Evolutionary conservation across 2,113 vertebrate species (phyloP), one percentile per base, ranked within the genome.

Genomic region (Xenopus tropicalis): DNA sequence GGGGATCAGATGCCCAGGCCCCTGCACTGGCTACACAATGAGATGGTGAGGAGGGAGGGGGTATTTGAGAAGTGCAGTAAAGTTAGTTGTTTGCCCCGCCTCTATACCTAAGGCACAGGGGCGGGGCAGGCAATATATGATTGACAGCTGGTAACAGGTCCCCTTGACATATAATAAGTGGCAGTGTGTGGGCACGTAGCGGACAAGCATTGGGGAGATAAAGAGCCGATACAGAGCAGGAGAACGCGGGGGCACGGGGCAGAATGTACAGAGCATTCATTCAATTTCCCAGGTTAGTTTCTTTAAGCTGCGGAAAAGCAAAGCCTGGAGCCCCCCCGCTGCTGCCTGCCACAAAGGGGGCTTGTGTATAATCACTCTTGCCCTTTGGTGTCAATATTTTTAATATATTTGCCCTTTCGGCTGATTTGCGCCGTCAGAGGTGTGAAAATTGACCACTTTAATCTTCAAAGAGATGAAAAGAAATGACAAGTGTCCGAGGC

Each of bases 391-490:
- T 65, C 84, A 80, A 79, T 84, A 83, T 85, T 84, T 74, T 74
- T 79, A 79, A 88, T 82, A 71, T 75, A 79, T 79, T 81, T 82
- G 76, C 75, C 66, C 78, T 78, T 69, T 71, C 0, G 0, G 79
- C 62, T 61, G 69, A 78, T 69, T 1, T 76, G 64, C 81, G 76
- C 80, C 82, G 62, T 62, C 72, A 42, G 62, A 77, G 80, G 79
- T 75, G 80, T 20, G 16, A 68, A 71, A 82, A 82, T 79, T 85
- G 84, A 82, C 82, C 84, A 74, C 69, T 68, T 82, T 85, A 84
- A 83, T 89, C 79, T 51, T 71, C 78, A 71, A 37, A 71, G 75
- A 78, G 81, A 77, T 85, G 78, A 86, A 84, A 82, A 76, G 66
- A 77, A 87, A 82, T 77, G 81, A 74, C 65, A 74, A 74, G 75